These are phyloP conservation scores for Sorex maritimensis DNA, from an alignment of 2,797 vertebrate species.

Conservation along the genomic window DNA sequence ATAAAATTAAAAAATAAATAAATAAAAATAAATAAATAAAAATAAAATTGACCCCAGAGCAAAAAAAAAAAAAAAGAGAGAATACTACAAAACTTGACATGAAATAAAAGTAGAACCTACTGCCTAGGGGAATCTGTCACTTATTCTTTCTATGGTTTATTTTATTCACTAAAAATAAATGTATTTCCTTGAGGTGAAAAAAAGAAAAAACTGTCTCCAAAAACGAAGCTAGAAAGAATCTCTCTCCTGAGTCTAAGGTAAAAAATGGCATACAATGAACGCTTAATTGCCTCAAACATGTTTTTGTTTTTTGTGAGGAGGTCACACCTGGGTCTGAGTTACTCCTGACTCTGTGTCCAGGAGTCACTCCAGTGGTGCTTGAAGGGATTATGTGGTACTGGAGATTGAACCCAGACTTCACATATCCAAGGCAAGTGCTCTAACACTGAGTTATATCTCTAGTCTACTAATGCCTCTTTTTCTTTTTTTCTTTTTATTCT, in stretches of 20 bases:
- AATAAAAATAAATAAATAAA: too few species aligned
- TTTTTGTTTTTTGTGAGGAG: slow-evolving; percentile 23
- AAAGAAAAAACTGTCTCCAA: neutral
- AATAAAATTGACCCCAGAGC: too few species aligned
- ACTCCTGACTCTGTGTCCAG: too few species aligned
- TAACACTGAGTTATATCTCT: too few species aligned
- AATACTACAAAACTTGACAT: neutral
- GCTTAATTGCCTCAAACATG: slow-evolving; percentile 34
- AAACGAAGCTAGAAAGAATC: slow-evolving; percentile 17
- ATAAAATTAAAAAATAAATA: too few species aligned
- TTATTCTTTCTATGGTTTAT: slow-evolving; percentile 58
- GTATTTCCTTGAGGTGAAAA: slow-evolving; percentile 77
- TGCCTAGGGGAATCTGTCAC: slow-evolving; percentile 54
- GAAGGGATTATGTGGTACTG: too few species aligned
- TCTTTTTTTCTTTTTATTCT: too few species aligned
- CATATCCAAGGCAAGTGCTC: too few species aligned
- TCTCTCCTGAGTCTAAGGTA: neutral
- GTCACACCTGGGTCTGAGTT: too few species aligned
- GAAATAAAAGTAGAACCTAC: slow-evolving; percentile 40
- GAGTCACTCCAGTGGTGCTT: too few species aligned
- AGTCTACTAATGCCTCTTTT: too few species aligned
- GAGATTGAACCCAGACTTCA: too few species aligned
- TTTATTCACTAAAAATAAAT: slow-evolving; percentile 77
- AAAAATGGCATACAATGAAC: slow-evolving; percentile 14
- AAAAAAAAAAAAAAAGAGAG: slow-evolving; percentile 3